phyloP scores from a whole-genome alignment of 2,113 vertebrate genomes.

The Gorsachius goisagi region DNA sequence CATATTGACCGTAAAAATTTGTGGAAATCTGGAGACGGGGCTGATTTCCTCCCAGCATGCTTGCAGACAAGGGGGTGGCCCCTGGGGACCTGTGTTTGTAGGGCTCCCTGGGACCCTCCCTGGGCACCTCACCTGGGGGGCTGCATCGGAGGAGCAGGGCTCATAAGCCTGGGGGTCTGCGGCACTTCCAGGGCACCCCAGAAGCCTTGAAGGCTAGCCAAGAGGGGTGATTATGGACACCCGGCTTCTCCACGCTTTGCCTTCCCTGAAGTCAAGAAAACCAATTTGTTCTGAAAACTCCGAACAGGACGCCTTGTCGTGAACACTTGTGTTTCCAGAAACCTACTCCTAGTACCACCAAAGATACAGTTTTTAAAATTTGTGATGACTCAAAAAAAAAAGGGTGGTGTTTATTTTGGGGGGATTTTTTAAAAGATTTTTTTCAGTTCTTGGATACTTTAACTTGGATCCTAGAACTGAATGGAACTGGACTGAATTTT shows the following conservation, averaged over 20 bases:
- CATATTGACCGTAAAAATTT: not conserved
- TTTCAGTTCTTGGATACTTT: not conserved
- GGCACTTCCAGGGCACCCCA: not conserved
- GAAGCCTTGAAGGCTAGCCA: not conserved
- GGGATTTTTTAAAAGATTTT: not conserved
- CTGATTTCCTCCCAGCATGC: not conserved
- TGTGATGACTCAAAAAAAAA: not conserved
- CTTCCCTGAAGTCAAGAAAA: not conserved
- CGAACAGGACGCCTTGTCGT: not conserved
- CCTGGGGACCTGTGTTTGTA: not conserved
- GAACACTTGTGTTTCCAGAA: not conserved
- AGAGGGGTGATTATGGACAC: not conserved
- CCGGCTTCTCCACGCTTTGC: not conserved
- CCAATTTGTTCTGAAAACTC: not conserved
- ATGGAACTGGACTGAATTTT: not conserved
- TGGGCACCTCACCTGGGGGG: not conserved
- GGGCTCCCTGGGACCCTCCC: not conserved
- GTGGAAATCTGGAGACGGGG: not conserved
- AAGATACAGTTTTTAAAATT: not conserved
- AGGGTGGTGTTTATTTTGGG: not conserved
- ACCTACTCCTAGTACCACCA: not conserved
- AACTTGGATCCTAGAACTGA: not conserved
- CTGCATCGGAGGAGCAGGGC: not conserved
- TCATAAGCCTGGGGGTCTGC: not conserved
- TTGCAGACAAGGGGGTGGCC: not conserved